Evolutionary conservation across 2,113 vertebrate species (phyloP), one percentile per base, ranked within the genome.

Genomic region (Siniperca knerii): DNA sequence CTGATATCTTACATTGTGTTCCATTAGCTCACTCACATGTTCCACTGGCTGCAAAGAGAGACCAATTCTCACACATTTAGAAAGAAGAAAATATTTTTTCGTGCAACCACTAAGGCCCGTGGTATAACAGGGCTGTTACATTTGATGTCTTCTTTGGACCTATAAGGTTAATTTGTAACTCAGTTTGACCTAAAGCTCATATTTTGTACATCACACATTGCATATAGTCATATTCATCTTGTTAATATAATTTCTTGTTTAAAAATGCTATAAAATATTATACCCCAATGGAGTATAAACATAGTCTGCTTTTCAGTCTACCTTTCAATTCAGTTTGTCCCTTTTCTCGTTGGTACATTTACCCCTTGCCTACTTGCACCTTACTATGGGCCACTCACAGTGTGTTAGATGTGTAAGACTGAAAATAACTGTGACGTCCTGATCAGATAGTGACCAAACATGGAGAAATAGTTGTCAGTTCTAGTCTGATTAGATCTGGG

Each of bases 11-110:
- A 58, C 55, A 64, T 66, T 69, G 68, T 89, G 65, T 84, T 90
- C 77, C 84, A 84, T 86, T 83, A 77, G 74, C 40, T 79, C 72
- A 83, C 40, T 79, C 72, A 82, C 73, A 68, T 82, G 72, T 81
- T 82, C 78, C 80, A 75, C 1, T 40, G n/a, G 21, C 65, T 74
- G 60, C 69, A 90, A 46, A 75, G 18, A 77, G 13, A 57, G 25
- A 69, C 60, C 37, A 42, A 6, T 25, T 18, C 37, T 80, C 21
- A 79, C 66, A 42, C 55, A 72, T 4, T 55, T 10, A 40, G 33
- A 16, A 6, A 60, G 21, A 58, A 60, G 18, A 58, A 61, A 35
- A 1, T 18, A 7, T 35, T 8, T 21, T 35, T 20, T 57, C 8
- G 52, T 58, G 57, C 52, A 75, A 18, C 23, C 55, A 15, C 8